Percentiles rank a stretch among this genome's conserved stretches.
Conservation (phyloP, 2,113 vertebrate species). For the Capreolus pygargus region DNA sequence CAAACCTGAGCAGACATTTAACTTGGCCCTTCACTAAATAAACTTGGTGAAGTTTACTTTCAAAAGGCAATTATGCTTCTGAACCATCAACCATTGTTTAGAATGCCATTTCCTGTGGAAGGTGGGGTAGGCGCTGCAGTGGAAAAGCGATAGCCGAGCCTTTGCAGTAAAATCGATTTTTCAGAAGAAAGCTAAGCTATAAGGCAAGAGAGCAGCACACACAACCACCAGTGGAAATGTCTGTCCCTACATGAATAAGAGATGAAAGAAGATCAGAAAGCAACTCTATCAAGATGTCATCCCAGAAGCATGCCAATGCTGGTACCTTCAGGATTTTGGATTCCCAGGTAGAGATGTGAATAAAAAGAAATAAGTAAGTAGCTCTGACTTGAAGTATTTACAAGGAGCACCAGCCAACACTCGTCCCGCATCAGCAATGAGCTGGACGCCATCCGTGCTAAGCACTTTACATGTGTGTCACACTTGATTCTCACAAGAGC, state of each 20-base stretch:
- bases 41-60: background rate
- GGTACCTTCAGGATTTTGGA: background rate
- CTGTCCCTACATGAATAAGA: slow-evolving; percentile 22
- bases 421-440: background rate
- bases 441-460: background rate
- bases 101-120: background rate
- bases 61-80: background rate
- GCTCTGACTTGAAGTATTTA: background rate
- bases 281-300: background rate
- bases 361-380: background rate
- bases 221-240: background rate
- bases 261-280: background rate
- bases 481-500: background rate
- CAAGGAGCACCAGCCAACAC: background rate
- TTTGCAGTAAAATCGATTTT: background rate
- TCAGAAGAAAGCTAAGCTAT: slow-evolving; percentile 18
- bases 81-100: background rate
- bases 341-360: background rate
- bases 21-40: background rate
- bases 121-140: background rate
- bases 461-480: background rate
- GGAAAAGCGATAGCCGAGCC: background rate
- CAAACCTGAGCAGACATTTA: background rate
- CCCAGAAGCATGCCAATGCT: background rate
- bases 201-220: background rate